Base-by-base conservation (phyloP, 2,113 vertebrate genomes). In the Casuarius casuarius region DNA sequence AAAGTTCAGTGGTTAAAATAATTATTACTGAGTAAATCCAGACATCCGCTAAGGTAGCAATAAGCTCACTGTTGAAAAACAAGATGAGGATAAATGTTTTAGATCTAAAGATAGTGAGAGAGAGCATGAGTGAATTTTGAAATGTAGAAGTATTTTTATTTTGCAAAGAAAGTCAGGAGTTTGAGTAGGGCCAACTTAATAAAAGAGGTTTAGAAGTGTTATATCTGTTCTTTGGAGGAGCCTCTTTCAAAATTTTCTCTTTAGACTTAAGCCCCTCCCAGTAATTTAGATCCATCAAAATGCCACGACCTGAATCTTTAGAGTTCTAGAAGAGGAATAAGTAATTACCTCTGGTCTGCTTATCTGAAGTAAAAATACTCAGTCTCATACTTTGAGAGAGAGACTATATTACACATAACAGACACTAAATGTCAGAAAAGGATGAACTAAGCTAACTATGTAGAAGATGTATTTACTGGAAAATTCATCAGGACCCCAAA, bases 1-100 rank as follows among this genome's bases (percentile, higher is more conserved):
- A 74, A 92, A 54, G 23, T n/a, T 63, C 44, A 59, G 28, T 66
- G 54, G 38, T 77, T 95, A 93, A 94, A 88, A 90, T 83, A 77
- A 62, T 49, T 85, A n/a, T 72, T 87, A 52, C 20, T 74, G 62
- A 73, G 65, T 62, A 83, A 83, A 54, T 86, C 63, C 28, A 66
- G 78, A 38, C 9, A 74, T 58, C 22, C 90, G 26, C 44, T 88
- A 66, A 22, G 67, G 52, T 70, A 92, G 80, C 78, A 94, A 91
- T 19, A 73, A 83, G 13, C 33, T 63, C 63, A 25, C 29, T 52
- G 38, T 35, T 83, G 22, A 42, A 66, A 65, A 89, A 44, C 19
- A 63, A 58, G 33, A 49, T 62, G 59, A 83, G 17, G 52, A 38
- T 54, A 40, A 38, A 74, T 56, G 13, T 29, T 56, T 40, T 40